Evolutionary conservation across 2,888 invertebrate genomes (phyloP).

Genomic region (Tenthredo livida): DNA sequence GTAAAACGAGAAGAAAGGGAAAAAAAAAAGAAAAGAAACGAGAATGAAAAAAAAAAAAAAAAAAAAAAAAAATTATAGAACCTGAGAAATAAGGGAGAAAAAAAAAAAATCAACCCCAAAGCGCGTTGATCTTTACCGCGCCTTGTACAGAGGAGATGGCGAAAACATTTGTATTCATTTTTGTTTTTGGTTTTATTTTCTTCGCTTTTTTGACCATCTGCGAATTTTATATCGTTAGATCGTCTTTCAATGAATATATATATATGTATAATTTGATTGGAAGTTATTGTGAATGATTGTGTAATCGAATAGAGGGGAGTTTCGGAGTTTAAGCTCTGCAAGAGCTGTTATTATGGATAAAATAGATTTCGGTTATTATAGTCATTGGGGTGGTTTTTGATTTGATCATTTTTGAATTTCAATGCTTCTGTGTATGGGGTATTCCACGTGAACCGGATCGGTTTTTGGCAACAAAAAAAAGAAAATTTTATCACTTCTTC

Average conservation of each 20-base stretch:
- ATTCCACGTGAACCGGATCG: too few species aligned
- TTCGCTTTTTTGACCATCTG: conserved; percentile 64
- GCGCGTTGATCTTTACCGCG: conserved; percentile 77
- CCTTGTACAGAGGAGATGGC: conserved; percentile 38
- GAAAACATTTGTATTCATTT: too few species aligned
- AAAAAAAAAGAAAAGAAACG: conserved; percentile 59
- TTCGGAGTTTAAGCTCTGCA: not conserved
- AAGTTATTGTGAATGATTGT: too few species aligned
- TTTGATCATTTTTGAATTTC: too few species aligned
- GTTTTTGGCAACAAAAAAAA: too few species aligned
- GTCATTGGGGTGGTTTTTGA: too few species aligned
- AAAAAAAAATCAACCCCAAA: conserved; percentile 71
- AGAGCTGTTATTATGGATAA: conserved; percentile 13
- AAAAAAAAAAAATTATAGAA: conserved; percentile 60
- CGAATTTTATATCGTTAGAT: conserved; percentile 63
- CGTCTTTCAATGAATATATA: not conserved
- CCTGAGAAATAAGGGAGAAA: conserved; percentile 52
- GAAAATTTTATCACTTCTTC: too few species aligned
- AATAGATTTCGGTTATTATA: conserved; percentile 15
- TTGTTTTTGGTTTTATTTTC: too few species aligned
- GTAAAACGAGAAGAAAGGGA: conserved; percentile 53
- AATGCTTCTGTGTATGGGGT: too few species aligned
- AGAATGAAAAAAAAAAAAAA: conserved; percentile 40
- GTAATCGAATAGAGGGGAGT: conserved; percentile 51
- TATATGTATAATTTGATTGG: too few species aligned